phyloP scores from a whole-genome alignment of 2,888 invertebrate genomes.

The Hesperia comma region DNA sequence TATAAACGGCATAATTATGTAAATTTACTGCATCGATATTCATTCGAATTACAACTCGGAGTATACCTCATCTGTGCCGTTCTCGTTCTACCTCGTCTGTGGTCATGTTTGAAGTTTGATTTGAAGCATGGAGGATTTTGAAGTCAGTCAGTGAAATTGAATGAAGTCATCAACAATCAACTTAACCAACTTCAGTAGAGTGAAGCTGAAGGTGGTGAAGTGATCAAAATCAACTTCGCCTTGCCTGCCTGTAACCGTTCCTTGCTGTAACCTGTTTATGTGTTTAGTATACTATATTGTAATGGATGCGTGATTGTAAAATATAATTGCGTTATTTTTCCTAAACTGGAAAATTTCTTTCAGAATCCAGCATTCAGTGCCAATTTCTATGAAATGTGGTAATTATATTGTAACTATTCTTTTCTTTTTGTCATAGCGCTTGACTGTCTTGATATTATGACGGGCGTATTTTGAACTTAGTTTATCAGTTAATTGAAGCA shows the following conservation, averaged over 20 bases:
- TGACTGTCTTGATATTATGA: conserved; percentile 40
- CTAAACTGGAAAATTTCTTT: conserved; percentile 27
- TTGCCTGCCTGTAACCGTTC: conserved; percentile 17
- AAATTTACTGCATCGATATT: too few relatives aligned
- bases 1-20: too few relatives aligned
- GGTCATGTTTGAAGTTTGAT: too few relatives aligned
- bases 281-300: conserved; percentile 14
- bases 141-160: too few relatives aligned
- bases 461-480: conserved; percentile 42
- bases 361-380: conserved; percentile 13
- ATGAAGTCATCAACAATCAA: too few relatives aligned
- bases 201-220: too few relatives aligned
- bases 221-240: conserved; percentile 27
- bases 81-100: too few relatives aligned
- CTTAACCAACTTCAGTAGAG: not conserved
- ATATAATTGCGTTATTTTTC: conserved; percentile 35
- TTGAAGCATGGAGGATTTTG: too few relatives aligned
- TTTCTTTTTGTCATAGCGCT: conserved; percentile 38
- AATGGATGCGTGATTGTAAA: conserved; percentile 47
- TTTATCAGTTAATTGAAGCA: conserved; percentile 38
- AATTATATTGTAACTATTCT: not conserved
- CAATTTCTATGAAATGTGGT: conserved; percentile 34
- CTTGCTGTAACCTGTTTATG: too few relatives aligned
- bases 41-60: too few relatives aligned
- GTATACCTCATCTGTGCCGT: too few relatives aligned